These are phyloP conservation scores for Blennius ocellaris DNA, from an alignment of 2,113 vertebrate genomes.

Conservation along the genomic window DNA sequence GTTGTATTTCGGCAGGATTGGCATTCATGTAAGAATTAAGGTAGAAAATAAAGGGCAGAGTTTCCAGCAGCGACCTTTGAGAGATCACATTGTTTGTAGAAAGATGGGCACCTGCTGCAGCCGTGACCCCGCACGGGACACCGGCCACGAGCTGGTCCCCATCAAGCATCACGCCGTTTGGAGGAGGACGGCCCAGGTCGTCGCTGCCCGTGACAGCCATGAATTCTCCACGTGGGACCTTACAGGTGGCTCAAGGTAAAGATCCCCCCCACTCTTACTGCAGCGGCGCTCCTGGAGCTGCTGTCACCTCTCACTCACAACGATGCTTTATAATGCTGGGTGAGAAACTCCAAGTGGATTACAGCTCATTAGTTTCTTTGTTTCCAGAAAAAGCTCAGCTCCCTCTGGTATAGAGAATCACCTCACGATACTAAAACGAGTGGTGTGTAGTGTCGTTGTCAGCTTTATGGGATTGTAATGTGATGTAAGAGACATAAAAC, in stretches of 20 bases:
- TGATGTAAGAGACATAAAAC: constrained; percentile 21
- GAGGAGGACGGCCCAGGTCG: constrained; percentile 32
- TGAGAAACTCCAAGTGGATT: constrained; percentile 6
- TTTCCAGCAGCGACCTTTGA: background rate
- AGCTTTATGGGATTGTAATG: constrained; percentile 41
- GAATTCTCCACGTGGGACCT: constrained; percentile 69
- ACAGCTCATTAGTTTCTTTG: constrained; percentile 25
- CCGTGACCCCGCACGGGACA: constrained; percentile 22
- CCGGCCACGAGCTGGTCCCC: constrained; percentile 56
- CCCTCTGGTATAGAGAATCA: constrained; percentile 9
- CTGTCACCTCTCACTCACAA: no score
- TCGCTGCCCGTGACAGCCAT: constrained; percentile 20
- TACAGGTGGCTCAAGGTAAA: constrained; percentile 60
- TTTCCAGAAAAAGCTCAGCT: constrained; percentile 9
- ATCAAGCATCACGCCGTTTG: constrained; percentile 49
- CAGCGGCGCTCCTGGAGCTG: no score
- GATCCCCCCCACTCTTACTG: no score
- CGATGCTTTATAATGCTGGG: no score
- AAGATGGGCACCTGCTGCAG: constrained; percentile 65
- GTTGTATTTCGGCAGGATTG: background rate
- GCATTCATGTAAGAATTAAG: background rate
- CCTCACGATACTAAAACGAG: constrained; percentile 14
- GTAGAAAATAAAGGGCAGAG: background rate
- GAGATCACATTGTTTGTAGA: background rate
- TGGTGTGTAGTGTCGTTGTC: constrained; percentile 36